Conservation (phyloP, 2,888 invertebrate species). For the Orthosia gothica region DNA sequence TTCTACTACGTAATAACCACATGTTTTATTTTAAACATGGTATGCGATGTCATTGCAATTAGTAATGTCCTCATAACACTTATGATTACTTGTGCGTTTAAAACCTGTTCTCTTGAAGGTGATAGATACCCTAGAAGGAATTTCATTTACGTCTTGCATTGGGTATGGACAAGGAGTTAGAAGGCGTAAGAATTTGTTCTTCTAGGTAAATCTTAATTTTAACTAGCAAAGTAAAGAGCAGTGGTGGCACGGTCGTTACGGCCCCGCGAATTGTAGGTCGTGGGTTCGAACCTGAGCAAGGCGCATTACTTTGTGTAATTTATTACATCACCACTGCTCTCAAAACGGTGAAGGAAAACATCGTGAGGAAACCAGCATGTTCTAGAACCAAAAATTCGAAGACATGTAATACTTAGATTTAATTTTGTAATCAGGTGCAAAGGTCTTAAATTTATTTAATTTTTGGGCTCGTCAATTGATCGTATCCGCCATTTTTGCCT, state of each 20-base stretch:
- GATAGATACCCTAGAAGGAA: constrained; percentile 73
- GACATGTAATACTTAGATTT: not conserved
- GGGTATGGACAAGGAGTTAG: constrained; percentile 33
- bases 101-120: constrained; percentile 82
- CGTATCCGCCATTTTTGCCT: constrained; percentile 6
- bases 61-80: constrained; percentile 78
- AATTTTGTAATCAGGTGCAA: not conserved
- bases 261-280: too few species aligned
- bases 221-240: too few species aligned
- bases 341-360: too few species aligned
- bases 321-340: too few species aligned
- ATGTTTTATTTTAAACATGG: constrained; percentile 44
- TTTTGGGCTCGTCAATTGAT: not conserved
- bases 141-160: constrained; percentile 64
- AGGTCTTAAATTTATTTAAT: not conserved
- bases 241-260: too few species aligned
- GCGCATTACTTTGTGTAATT: too few species aligned
- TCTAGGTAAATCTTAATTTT: not conserved
- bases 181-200: constrained; percentile 2
- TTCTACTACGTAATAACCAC: too few species aligned
- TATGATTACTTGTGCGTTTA: constrained; percentile 74
- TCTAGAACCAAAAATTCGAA: too few species aligned
- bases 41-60: constrained; percentile 76
- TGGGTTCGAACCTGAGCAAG: too few species aligned
- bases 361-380: too few species aligned